phyloP scores from a whole-genome alignment of 2,113 vertebrate genomes.

The Nothobranchius furzeri region DNA sequence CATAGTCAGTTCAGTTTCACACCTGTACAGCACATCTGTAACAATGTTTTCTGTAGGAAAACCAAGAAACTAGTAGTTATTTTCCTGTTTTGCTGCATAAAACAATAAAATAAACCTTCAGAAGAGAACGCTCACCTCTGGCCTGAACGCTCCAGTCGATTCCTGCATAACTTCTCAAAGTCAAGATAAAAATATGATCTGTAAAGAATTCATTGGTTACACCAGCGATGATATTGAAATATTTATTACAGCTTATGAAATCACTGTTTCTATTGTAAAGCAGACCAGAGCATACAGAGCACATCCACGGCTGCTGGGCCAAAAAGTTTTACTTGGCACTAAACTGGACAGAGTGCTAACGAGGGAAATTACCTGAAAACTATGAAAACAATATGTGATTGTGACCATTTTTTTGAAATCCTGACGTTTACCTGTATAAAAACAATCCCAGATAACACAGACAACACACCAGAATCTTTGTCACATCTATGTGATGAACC shows the following conservation, averaged over 20 bases:
- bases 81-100: too few species aligned
- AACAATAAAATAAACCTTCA: too few species aligned
- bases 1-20: too few species aligned
- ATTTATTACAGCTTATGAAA: conserved; percentile 76
- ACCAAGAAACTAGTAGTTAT: too few species aligned
- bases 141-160: not conserved
- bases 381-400: conserved; percentile 15
- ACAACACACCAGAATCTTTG: conserved; percentile 59
- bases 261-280: conserved; percentile 62
- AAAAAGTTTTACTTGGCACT: conserved; percentile 54
- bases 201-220: conserved; percentile 58
- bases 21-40: too few species aligned
- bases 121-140: too few species aligned
- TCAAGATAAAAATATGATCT: conserved; percentile 22
- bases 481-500: conserved; percentile 80
- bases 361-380: conserved; percentile 38
- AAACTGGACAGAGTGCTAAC: conserved; percentile 61
- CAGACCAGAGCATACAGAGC: conserved; percentile 70
- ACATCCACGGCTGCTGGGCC: conserved; percentile 62
- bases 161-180: too few species aligned
- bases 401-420: conserved; percentile 24
- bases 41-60: too few species aligned
- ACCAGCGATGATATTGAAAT: conserved; percentile 61
- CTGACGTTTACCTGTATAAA: conserved; percentile 26
- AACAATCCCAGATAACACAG: conserved; percentile 24